Evolutionary conservation across 2,113 vertebrate genomes (phyloP).

Genomic region (Scytalopus superciliaris): DNA sequence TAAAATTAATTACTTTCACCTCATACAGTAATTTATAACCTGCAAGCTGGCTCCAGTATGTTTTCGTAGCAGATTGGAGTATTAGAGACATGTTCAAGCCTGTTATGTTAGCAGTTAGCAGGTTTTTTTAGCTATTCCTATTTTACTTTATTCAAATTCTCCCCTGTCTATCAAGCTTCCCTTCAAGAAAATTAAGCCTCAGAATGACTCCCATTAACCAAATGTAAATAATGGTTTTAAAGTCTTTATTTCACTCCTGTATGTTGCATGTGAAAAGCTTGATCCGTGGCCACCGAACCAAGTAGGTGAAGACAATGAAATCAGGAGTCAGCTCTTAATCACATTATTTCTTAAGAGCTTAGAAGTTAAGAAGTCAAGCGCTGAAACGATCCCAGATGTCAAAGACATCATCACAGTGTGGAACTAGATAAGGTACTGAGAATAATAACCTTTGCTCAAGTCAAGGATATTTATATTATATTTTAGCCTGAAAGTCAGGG

Average conservation of each 20-base stretch:
- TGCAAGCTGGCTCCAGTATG: not conserved
- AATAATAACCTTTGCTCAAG: not conserved
- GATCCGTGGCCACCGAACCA: not conserved
- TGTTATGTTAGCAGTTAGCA: not conserved
- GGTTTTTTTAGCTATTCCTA: not conserved
- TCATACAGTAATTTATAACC: not conserved
- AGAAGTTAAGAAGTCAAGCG: not conserved
- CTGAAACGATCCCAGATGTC: not conserved
- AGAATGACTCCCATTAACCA: not conserved
- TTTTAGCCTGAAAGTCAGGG: not conserved
- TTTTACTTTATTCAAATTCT: not conserved
- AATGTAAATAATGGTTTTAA: not conserved
- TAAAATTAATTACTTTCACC: not conserved
- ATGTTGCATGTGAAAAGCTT: not conserved
- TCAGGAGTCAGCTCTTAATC: not conserved
- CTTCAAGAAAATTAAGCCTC: not conserved
- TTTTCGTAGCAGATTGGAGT: not conserved
- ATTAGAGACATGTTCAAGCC: not conserved
- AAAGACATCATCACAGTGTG: not conserved
- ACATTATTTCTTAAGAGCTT: not conserved
- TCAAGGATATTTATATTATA: not conserved
- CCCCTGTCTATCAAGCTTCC: not conserved
- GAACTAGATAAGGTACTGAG: not conserved
- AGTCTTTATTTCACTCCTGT: not conserved
- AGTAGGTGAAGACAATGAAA: not conserved